Evolutionary conservation across 2,888 invertebrate genomes (phyloP), one percentile per base, ranked within the genome.

Genomic region (Ophioninae sp.): DNA sequence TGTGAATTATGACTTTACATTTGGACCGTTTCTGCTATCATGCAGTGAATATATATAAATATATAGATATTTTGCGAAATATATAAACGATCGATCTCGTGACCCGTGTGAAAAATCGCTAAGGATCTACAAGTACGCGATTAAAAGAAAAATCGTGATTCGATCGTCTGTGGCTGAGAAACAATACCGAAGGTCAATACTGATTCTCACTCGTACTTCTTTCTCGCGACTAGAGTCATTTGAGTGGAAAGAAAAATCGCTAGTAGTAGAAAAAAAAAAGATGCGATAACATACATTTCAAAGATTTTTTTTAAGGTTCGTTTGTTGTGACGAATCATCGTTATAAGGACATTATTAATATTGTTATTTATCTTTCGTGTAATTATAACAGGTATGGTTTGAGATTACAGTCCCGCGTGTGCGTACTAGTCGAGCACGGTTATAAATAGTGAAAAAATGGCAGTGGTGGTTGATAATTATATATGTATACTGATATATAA

Each of bases 21-120:
- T 84, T 84, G 84, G 81, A 84, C 84, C 84, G 81, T 84, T 81
- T 59, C 59, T 81, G 86, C 86, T 87, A 87, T 87, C 88, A 89
- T 89, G 88, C 88, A 87, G 87, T 84, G 85, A 86, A 59, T 58
- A 59, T 67, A 58, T 23, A 71, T 51, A 58, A 51, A 69, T 30
- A 23, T 23, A 67, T 68, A 22, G 41, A 44, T 44, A 44, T 23
- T 41, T 23, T 30, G 44, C 13, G 56, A 59, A 10, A 59, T 17
- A 41, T 20, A 61, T 65, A 41, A 75, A 72, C 72, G 74, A 81
- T 75, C 78, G 64, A 71, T 75, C 71, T 63, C 3, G 67, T 67
- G 79, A 81, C 51, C 59, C 64, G 67, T 71, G 61, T 10, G 23
- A 74, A n/a, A 65, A 73, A 58, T 69, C 63, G 23, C 37, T 68